A percentile compares a stretch with the other conserved stretches of the same genome.
These are phyloP conservation scores for Caenorhabditis doughertyi DNA, from an alignment of 2,888 invertebrate genomes.

Conservation along the genomic window DNA sequence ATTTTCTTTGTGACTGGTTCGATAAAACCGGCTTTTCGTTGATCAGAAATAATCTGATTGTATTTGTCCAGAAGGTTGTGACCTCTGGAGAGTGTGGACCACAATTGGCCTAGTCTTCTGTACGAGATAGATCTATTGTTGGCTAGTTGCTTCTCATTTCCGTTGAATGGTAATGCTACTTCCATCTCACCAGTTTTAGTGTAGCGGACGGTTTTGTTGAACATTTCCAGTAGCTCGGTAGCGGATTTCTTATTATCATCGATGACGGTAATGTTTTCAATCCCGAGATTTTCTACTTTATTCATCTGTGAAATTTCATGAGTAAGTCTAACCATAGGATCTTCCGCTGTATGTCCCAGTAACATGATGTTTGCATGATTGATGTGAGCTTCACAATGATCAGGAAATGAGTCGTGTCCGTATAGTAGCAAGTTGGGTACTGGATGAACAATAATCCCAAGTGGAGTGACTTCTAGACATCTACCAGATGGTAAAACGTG, in stretches of 20 bases:
- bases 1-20: conserved; percentile 5
- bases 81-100: background rate
- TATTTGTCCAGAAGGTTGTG: background rate
- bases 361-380: too few species aligned
- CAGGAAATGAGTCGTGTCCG: too few species aligned
- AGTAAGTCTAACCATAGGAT: background rate
- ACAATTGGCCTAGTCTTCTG: background rate
- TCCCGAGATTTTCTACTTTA: conserved; percentile 2
- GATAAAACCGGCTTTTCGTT: conserved; percentile 30
- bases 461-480: background rate
- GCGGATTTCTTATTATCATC: background rate
- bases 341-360: too few species aligned
- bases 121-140: background rate
- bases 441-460: background rate
- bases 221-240: background rate
- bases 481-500: background rate
- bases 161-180: conserved; percentile 23
- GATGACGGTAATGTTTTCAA: background rate
- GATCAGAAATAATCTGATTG: conserved; percentile 34
- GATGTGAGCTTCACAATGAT: too few species aligned
- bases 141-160: background rate
- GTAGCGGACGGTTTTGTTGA: background rate
- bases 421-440: background rate
- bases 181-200: background rate
- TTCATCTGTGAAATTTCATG: background rate